Evolutionary conservation across 1,140 invertebrate genomes (phyloP).

Genomic region (Octopus bimaculoides): DNA sequence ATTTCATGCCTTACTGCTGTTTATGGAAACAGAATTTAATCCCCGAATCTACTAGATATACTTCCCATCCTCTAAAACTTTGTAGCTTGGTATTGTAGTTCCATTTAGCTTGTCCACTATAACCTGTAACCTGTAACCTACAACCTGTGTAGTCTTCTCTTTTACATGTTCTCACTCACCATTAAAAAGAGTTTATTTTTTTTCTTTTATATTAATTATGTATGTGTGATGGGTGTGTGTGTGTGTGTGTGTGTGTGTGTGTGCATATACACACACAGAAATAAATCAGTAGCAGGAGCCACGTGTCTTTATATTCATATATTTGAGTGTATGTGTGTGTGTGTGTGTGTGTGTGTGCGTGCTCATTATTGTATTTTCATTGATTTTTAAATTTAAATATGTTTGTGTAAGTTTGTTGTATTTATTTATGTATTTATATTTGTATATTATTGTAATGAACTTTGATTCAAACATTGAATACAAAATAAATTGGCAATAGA

Average conservation of each 20-base stretch:
- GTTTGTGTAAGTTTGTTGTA: not conserved
- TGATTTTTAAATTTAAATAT: not conserved
- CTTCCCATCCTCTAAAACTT: no score
- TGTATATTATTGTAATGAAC: not conserved
- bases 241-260: not conserved
- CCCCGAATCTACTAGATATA: no score
- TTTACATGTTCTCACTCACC: no score
- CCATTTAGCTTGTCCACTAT: no score
- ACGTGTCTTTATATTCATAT: not conserved
- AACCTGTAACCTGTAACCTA: no score
- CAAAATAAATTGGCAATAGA: no score
- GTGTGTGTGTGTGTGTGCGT: not conserved
- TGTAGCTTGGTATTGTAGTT: no score
- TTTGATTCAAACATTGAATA: not conserved
- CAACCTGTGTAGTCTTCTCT: no score
- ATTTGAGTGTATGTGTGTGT: not conserved
- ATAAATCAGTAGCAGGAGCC: not conserved
- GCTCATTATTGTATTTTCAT: not conserved
- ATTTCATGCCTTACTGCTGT: no score
- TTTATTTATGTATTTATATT: not conserved
- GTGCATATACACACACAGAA: not conserved
- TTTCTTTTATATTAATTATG: no score
- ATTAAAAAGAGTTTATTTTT: no score
- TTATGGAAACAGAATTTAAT: no score
- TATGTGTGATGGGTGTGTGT: not conserved